phyloP scores from a whole-genome alignment of 35 echinoderm and acorn worm species.

The Ptychodera flava region DNA sequence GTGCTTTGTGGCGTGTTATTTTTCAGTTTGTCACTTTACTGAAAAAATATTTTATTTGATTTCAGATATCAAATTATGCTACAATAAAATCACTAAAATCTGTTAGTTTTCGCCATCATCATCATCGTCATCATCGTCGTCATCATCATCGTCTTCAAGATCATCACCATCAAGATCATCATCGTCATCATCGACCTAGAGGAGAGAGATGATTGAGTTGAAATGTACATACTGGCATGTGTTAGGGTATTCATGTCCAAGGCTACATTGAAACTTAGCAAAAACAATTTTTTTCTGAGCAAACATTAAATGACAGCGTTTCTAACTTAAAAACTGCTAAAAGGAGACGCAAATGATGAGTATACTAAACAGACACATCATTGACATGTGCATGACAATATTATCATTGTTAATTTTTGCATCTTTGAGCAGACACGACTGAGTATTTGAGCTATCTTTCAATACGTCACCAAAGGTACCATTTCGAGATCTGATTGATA shows the following conservation, averaged over 20 bases:
- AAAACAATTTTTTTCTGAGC: not conserved
- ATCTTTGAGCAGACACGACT: too few species aligned
- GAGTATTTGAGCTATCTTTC: too few species aligned
- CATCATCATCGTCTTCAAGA: not conserved
- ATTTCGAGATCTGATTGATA: too few species aligned
- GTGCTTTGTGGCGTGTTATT: too few species aligned
- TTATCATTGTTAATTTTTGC: too few species aligned
- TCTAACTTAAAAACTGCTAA: not conserved
- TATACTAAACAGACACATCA: too few species aligned
- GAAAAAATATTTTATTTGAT: too few species aligned
- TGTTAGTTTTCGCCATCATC: conserved; percentile 64
- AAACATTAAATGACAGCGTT: not conserved
- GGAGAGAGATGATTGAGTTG: not conserved
- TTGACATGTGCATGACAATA: too few species aligned
- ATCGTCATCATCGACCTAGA: conserved; percentile 69
- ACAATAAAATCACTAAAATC: too few species aligned
- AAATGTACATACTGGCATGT: not conserved
- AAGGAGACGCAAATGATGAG: not conserved
- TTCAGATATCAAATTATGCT: too few species aligned
- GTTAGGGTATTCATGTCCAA: not conserved
- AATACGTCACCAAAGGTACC: too few species aligned
- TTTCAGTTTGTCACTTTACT: too few species aligned
- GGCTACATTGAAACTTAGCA: not conserved
- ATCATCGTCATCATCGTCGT: conserved; percentile 47
- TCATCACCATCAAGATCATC: conserved; percentile 8